Evolutionary conservation across 2,888 invertebrate genomes (phyloP), one percentile per base, ranked within the genome.

Genomic region (Torymus texanus): DNA sequence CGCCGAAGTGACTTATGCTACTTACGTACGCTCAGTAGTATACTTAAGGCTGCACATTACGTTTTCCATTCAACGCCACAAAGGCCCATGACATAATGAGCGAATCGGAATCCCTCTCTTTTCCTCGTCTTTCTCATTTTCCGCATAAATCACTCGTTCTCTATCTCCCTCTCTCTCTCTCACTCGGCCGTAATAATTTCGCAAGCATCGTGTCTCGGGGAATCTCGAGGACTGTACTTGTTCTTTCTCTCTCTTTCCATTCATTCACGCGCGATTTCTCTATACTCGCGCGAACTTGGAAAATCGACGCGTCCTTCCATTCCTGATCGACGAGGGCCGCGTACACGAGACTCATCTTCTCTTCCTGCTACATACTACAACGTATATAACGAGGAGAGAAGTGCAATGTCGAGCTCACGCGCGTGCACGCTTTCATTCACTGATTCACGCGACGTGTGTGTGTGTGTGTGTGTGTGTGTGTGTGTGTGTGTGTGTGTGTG

Each of bases 261-360:
- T 56, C 51, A 21, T 68, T 56, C 56, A 12, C 24, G 56, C 70
- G 61, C 16, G 14, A 0, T 13, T 50, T 12, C 55, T n/a, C 50
- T 53, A 56, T 29, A 18, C 83, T 82, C 59, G 81, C 65, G 71
- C 81, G 80, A 81, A 80, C 76, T 80, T 73, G 73, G 50, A 59
- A 41, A 18, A 71, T 75, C 29, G 56, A 61, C 68, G 77, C 62
- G 88, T 86, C 88, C 87, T 88, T 83, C 85, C 87, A 88, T 88
- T 88, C 88, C 84, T 83, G 66, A 79, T 56, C 83, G 84, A 86
- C 88, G 87, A 88, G 59, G 67, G 70, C 75, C 66, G 62, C 12
- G 16, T 18, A n/a, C 21, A 8, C 41, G 2, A 24, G 18, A 51
- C 65, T 68, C 63, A 62, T 79, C 66, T 73, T 74, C 68, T 78